Evolutionary conservation across 2,888 invertebrate species (phyloP), one percentile per base, ranked within the genome.

Genomic region (Pandemis corylana): DNA sequence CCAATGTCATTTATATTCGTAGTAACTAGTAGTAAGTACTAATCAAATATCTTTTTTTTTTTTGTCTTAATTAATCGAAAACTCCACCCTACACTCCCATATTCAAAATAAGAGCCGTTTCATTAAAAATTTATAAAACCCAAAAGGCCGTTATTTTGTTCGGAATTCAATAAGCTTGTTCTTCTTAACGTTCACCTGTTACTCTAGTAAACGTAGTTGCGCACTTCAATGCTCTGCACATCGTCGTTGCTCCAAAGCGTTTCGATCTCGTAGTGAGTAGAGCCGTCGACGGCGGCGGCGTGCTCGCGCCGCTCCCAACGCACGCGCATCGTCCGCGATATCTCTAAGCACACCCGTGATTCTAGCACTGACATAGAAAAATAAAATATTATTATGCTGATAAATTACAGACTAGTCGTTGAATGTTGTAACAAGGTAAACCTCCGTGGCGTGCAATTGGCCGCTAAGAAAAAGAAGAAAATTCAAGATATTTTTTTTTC

Each of bases 231-330:
- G 78, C 93, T 93, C 46, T 89, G 91, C 2, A 88, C 88, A 10
- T 92, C 92, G 0, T 91, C 91, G 66, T 91, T 90, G 78, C 89
- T 91, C 91, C 92, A 92, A 0, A 92, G 82, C 0, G 92, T 92
- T 72, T 92, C 87, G 0, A 91, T 83, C 75, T 90, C 89, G 66
- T 86, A 85, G 15, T 20, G 65, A 10, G 80, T 80, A 0, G 84
- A 62, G 36, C 82, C 81, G 1, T 77, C 79, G 0, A 80, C 70
- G 0, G 78, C 68, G 13, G 78, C 78, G 36, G 80, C 75, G 71
- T 83, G 77, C 42, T 85, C 83, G 0, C 89, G 83, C 1, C 84
- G 83, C 68, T 91, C 89, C 90, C 92, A 93, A 2, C 92, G 87
- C 49, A 84, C 77, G 20, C 86, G 83, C 64, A 92, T 85, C 75